A percentile compares a stretch with the other conserved stretches of the same genome.
Conservation (phyloP, 2,113 vertebrate species). For the Anolis sagrei region DNA sequence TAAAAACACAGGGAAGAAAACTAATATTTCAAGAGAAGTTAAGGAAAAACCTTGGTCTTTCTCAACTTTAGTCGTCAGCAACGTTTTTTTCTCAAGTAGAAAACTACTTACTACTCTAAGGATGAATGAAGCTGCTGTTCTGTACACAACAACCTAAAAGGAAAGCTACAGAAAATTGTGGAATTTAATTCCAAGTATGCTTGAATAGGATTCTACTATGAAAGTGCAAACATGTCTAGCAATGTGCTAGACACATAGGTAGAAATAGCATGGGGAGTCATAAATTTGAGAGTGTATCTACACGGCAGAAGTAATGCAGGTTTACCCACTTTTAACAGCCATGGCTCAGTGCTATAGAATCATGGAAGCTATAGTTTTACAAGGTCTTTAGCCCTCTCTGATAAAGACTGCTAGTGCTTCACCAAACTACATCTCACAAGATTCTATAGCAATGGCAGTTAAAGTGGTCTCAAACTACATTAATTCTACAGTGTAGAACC, state of each 20-base stretch:
- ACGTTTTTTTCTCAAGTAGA: background rate
- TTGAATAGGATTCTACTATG: background rate
- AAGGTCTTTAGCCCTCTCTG: too few relatives aligned
- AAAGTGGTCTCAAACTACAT: too few relatives aligned
- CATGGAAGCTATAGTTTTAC: too few relatives aligned
- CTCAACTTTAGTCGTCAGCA: background rate
- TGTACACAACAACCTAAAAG: background rate
- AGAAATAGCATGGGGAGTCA: background rate
- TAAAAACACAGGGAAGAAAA: slow-evolving; percentile 23
- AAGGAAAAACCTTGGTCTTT: background rate
- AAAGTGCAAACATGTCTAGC: slow-evolving; percentile 13
- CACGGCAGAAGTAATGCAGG: too few relatives aligned
- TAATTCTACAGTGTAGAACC: too few relatives aligned
- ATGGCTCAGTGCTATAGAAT: too few relatives aligned
- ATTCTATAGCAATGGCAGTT: too few relatives aligned
- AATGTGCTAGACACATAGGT: slow-evolving; percentile 5
- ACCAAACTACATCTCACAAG: too few relatives aligned
- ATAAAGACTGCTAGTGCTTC: too few relatives aligned
- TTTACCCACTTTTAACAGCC: too few relatives aligned
- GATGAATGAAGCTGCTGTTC: background rate
- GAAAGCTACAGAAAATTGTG: background rate
- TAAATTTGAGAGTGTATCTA: background rate
- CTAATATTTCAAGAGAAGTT: background rate
- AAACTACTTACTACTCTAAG: background rate
- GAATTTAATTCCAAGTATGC: background rate